Evolutionary conservation across 2,888 invertebrate species (phyloP).

Genomic region (Agriopis leucophaearia): DNA sequence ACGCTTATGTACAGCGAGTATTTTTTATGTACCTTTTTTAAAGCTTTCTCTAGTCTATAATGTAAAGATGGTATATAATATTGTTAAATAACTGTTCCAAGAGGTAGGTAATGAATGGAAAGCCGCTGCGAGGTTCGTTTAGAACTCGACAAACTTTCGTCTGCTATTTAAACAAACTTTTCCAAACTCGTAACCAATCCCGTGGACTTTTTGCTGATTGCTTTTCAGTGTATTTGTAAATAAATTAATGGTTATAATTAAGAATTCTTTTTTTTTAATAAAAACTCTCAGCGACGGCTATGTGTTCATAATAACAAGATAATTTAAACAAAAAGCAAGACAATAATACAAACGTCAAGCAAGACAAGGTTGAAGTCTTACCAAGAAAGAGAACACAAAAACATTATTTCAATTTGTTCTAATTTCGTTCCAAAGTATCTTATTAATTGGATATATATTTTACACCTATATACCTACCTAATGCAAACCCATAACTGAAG

Average conservation of each 20-base stretch:
- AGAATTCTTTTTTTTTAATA: neutral
- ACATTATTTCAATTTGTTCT: no score
- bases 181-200: slow-evolving; percentile 49
- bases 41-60: slow-evolving; percentile 14
- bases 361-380: neutral
- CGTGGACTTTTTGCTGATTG: slow-evolving; percentile 50
- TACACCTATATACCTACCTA: no score
- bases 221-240: slow-evolving; percentile 37
- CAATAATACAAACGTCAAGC: no score
- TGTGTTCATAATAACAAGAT: neutral
- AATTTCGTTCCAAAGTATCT: no score
- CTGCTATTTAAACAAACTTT: slow-evolving; percentile 58
- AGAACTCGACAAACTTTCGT: slow-evolving; percentile 56
- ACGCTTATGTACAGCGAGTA: slow-evolving; percentile 4
- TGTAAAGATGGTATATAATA: slow-evolving; percentile 42
- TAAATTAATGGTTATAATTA: slow-evolving; percentile 7
- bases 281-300: neutral
- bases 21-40: neutral
- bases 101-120: slow-evolving; percentile 43
- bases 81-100: slow-evolving; percentile 48
- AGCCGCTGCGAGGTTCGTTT: slow-evolving; percentile 47
- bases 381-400: no score
- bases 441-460: no score
- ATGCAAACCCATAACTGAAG: no score
- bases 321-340: no score